phyloP scores from a whole-genome alignment of 2,113 vertebrate genomes.

The Crotalus viridis region DNA sequence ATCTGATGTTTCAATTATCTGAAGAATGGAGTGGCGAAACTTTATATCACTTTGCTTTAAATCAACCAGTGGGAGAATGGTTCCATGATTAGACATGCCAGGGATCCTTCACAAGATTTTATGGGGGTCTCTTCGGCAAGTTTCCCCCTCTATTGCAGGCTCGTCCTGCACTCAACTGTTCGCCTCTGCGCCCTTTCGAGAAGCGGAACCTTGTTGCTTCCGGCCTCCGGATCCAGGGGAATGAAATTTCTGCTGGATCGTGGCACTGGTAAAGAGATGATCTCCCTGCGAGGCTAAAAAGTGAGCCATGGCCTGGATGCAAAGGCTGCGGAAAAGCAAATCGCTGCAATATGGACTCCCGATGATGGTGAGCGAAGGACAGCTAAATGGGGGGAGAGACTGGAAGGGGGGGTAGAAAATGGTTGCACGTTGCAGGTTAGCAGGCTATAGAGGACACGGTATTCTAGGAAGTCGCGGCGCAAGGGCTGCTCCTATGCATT shows the following conservation, averaged over 20 bases:
- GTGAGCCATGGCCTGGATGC: neutral
- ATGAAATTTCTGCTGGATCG: neutral
- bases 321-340: conserved; percentile 65
- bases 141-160: neutral
- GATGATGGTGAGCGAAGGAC: conserved; percentile 79
- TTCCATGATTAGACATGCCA: neutral
- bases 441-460: neutral
- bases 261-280: neutral
- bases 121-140: neutral
- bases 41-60: neutral
- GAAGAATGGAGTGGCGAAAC: neutral
- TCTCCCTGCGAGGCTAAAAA: fast-evolving
- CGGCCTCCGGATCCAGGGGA: conserved; percentile 20
- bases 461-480: no score
- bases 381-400: no score
- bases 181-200: neutral
- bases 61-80: neutral
- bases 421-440: neutral
- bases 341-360: conserved; percentile 83
- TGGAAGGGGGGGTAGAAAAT: neutral
- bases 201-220: neutral
- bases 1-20: neutral
- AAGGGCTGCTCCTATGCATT: neutral
- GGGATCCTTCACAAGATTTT: neutral
- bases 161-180: no score